These are phyloP conservation scores for Scolopax mira DNA, from an alignment of 2,113 vertebrate genomes.

Conservation along the genomic window DNA sequence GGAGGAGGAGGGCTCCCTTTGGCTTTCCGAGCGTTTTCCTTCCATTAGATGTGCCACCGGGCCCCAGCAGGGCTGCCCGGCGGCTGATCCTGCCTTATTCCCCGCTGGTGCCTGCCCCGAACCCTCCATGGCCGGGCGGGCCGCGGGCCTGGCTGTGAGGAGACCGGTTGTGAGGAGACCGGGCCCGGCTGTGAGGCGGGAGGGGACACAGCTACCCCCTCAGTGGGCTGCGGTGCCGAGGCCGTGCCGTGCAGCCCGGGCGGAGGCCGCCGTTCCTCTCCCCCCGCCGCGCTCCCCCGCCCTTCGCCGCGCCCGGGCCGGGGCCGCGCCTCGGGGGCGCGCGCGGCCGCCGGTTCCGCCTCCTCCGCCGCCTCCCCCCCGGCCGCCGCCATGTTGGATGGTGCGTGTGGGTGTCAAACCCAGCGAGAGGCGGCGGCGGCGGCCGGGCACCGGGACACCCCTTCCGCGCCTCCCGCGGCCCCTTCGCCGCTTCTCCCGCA, in stretches of 20 bases:
- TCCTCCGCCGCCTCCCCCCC: neutral
- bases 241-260: neutral
- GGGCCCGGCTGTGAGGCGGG: neutral
- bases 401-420: constrained; percentile 68
- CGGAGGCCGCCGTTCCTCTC: neutral
- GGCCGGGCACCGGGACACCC: neutral
- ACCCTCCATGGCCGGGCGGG: neutral
- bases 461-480: neutral
- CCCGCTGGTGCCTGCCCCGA: fast-evolving
- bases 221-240: neutral
- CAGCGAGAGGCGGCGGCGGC: constrained; percentile 18
- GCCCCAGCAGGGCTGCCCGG: neutral
- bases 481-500: neutral
- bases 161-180: neutral
- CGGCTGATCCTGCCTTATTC: neutral
- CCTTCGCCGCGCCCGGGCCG: neutral
- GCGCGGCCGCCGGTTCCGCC: neutral
- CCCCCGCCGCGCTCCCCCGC: neutral
- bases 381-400: constrained; percentile 73
- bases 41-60: fast-evolving
- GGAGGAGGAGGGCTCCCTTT: neutral
- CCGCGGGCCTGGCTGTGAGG: neutral
- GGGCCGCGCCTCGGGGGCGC: neutral
- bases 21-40: neutral
- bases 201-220: neutral